phyloP scores from a whole-genome alignment of 2,113 vertebrate genomes.

The Parus major region DNA sequence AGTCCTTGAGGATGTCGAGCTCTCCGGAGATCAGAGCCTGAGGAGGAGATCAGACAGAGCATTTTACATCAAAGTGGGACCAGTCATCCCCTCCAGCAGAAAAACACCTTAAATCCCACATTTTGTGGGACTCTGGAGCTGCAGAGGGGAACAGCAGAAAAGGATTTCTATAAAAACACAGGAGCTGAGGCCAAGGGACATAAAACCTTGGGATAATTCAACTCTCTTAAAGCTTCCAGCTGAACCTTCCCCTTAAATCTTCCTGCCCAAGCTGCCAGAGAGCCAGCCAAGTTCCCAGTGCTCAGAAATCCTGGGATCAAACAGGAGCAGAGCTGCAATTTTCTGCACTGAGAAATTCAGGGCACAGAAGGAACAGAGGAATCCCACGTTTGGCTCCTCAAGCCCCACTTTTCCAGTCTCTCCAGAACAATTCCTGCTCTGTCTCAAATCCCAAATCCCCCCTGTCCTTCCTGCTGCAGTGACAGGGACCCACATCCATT shows the following conservation, averaged over 20 bases:
- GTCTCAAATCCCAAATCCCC: not conserved
- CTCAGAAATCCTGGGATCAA: not conserved
- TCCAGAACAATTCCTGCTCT: not conserved
- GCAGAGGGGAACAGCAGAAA: not conserved
- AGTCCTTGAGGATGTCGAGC: slow-evolving; percentile 95
- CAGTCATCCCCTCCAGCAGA: not conserved
- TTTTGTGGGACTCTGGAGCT: not conserved
- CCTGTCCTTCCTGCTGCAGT: not conserved
- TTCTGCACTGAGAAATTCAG: not conserved
- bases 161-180: not conserved
- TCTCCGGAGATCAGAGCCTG: slow-evolving; percentile 95
- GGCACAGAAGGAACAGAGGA: not conserved
- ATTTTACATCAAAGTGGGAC: fast-evolving
- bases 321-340: not conserved
- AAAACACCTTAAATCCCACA: not conserved
- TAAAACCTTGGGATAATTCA: not conserved
- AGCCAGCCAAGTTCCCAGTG: fast-evolving
- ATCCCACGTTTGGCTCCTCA: not conserved
- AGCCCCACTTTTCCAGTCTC: not conserved
- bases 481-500: not conserved
- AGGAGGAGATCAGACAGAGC: not conserved
- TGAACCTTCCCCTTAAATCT: not conserved
- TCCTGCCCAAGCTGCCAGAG: not conserved
- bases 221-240: not conserved
- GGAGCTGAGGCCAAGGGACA: not conserved